phyloP scores from a whole-genome alignment of 2,797 vertebrate genomes.

The Orientallactaga sibirica region DNA sequence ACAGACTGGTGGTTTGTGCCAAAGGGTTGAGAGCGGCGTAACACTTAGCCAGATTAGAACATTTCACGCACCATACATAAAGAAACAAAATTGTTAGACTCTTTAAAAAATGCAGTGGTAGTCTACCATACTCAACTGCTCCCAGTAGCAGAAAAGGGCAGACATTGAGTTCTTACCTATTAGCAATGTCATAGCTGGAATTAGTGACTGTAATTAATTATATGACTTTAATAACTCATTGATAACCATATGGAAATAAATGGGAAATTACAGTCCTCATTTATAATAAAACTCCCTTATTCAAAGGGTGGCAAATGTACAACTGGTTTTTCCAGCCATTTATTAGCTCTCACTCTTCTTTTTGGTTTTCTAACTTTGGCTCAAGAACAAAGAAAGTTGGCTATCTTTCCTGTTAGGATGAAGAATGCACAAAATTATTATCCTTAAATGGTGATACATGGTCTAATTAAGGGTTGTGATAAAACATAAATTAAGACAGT shows the following conservation, averaged over 20 bases:
- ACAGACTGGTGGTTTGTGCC: not conserved
- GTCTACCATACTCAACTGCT: not conserved
- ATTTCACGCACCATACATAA: not conserved
- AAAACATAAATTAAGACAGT: not conserved
- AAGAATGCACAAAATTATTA: constrained; percentile 2
- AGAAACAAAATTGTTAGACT: not conserved
- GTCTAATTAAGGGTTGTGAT: not conserved
- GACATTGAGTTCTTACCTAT: not conserved
- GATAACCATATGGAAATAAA: not conserved
- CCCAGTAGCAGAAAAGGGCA: not conserved
- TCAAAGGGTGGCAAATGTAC: not conserved
- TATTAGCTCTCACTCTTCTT: not conserved
- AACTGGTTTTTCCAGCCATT: not conserved
- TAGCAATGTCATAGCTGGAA: constrained; percentile 17
- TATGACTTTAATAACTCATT: not conserved
- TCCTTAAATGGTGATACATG: not conserved
- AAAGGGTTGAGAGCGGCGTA: not conserved
- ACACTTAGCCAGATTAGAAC: not conserved
- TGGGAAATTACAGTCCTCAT: constrained; percentile 1
- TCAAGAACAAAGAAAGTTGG: not conserved
- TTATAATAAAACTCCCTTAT: not conserved
- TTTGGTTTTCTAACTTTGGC: not conserved
- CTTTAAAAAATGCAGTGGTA: not conserved
- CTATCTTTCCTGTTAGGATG: not conserved
- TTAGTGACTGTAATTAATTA: constrained; percentile 44